These are phyloP conservation scores for Dicentrarchus labrax DNA, from an alignment of 2,113 vertebrate genomes.

Conservation along the genomic window DNA sequence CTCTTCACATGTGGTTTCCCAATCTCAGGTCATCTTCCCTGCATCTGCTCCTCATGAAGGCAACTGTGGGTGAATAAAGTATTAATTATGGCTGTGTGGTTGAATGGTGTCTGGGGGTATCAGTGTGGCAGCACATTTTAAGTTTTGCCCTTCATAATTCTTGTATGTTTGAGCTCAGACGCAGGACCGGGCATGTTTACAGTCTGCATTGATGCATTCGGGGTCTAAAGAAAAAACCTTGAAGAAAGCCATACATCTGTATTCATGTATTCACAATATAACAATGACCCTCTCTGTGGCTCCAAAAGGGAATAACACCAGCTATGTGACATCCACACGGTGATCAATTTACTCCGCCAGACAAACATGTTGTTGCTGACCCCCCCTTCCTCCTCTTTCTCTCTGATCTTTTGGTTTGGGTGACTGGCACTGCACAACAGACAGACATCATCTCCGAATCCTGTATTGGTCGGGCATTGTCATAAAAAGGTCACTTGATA, in stretches of 20 bases:
- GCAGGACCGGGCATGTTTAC: constrained; percentile 83
- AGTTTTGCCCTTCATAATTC: constrained; percentile 77
- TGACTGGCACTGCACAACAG: constrained; percentile 34
- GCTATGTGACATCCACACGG: constrained; percentile 61
- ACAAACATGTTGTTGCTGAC: constrained; percentile 65
- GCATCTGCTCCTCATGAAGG: constrained; percentile 85
- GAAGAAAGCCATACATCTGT: constrained; percentile 57
- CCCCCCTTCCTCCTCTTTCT: constrained; percentile 9
- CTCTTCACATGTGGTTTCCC: constrained; percentile 86
- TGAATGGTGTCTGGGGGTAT: constrained; percentile 85
- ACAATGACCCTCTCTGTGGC: constrained; percentile 79
- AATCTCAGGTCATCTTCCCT: constrained; percentile 84
- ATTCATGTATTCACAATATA: constrained; percentile 73
- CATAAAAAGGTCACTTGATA: constrained; percentile 68
- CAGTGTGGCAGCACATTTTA: constrained; percentile 82
- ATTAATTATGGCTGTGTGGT: constrained; percentile 88
- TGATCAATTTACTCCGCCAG: constrained; percentile 65
- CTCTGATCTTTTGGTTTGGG: constrained; percentile 53
- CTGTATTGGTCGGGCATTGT: constrained; percentile 27
- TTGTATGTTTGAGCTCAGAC: constrained; percentile 80
- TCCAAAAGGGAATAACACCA: constrained; percentile 56
- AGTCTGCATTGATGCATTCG: constrained; percentile 70
- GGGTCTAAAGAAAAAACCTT: constrained; percentile 51
- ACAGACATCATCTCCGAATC: constrained; percentile 41
- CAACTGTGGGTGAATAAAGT: constrained; percentile 84